Evolutionary conservation across 2,113 vertebrate genomes (phyloP).

Genomic region (Xyrauchen texanus): DNA sequence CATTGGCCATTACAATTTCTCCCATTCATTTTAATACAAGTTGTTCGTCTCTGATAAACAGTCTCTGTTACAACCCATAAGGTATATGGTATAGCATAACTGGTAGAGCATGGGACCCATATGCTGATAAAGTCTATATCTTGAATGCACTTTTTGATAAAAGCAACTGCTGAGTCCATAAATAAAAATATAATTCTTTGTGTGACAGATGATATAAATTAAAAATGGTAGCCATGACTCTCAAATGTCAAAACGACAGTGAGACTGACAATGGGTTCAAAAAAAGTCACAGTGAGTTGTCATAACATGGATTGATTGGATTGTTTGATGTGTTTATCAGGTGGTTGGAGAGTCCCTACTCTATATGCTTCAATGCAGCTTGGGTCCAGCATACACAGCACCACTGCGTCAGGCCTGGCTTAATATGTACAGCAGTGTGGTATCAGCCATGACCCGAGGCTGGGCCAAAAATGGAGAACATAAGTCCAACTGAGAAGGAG

Average conservation of each 20-base stretch:
- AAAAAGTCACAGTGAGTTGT: neutral
- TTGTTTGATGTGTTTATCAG: conserved; percentile 64
- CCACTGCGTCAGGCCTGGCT: conserved; percentile 85
- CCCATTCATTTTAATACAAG: no score
- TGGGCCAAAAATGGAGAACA: conserved; percentile 79
- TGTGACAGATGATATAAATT: neutral
- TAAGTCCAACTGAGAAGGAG: conserved; percentile 71
- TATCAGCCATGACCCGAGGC: conserved; percentile 84
- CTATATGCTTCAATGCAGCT: conserved; percentile 90
- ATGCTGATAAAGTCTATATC: no score
- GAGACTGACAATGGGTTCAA: neutral
- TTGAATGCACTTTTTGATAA: no score
- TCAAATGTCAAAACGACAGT: neutral
- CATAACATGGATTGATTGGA: neutral
- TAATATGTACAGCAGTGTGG: conserved; percentile 85
- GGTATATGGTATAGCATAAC: no score
- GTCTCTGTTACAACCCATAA: no score
- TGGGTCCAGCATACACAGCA: conserved; percentile 84
- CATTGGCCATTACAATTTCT: no score
- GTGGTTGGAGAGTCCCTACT: conserved; percentile 88
- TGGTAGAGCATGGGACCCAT: no score
- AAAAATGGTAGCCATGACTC: no score
- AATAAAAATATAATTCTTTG: no score
- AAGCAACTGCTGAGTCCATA: no score
- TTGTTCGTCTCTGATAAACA: no score